These are phyloP conservation scores for Lineus longissimus DNA, from an alignment of 1,140 invertebrate genomes.

Conservation along the genomic window DNA sequence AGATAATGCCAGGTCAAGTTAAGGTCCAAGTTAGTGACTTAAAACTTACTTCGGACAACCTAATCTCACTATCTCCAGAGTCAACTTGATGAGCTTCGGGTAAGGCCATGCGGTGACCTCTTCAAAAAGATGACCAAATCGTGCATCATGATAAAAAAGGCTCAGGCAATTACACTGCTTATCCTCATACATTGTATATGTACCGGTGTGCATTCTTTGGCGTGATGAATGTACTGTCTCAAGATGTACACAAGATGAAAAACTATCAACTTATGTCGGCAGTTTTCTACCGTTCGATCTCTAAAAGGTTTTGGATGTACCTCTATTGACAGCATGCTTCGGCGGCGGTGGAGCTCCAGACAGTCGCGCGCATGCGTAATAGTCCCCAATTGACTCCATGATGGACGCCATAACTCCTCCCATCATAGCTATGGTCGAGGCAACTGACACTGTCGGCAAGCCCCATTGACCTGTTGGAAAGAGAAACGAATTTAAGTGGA, in stretches of 20 bases:
- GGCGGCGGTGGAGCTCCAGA: constrained; percentile 74
- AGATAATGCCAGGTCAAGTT: too few relatives aligned
- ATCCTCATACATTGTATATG: background rate
- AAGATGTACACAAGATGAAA: too few relatives aligned
- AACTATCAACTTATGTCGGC: too few relatives aligned
- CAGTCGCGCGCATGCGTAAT: constrained; percentile 80
- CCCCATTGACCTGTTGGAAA: constrained; percentile 74
- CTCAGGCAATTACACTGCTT: background rate
- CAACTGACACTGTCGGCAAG: constrained; percentile 66
- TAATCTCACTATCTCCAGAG: too few relatives aligned
- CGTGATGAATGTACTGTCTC: too few relatives aligned
- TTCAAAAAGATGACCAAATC: too few relatives aligned
- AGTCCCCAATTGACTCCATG: constrained; percentile 84
- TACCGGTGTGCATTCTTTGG: background rate
- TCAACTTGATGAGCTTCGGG: too few relatives aligned
- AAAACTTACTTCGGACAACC: too few relatives aligned
- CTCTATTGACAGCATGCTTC: constrained; percentile 68
- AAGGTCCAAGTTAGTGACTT: too few relatives aligned
- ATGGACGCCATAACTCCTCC: constrained; percentile 79
- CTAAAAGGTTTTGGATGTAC: constrained; percentile 13
- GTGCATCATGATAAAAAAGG: background rate
- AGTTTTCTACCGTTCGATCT: too few relatives aligned
- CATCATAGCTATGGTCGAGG: constrained; percentile 76
- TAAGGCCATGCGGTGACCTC: too few relatives aligned
- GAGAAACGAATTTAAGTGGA: constrained; percentile 11